These are phyloP conservation scores for Lasius fuliginosus DNA, from an alignment of 2,888 invertebrate species.

Conservation along the genomic window DNA sequence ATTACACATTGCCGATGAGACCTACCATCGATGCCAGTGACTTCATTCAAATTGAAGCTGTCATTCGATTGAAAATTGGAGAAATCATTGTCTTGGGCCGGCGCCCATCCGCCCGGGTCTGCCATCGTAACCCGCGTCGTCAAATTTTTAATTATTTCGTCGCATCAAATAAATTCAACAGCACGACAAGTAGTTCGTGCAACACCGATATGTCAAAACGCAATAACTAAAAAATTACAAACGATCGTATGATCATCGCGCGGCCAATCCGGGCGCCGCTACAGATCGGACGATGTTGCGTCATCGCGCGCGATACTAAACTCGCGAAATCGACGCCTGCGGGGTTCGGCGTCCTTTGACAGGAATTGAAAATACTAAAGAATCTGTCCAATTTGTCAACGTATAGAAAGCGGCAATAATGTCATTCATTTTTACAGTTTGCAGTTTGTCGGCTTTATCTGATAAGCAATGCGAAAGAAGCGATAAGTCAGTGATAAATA, in stretches of 20 bases:
- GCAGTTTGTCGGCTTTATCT: not conserved
- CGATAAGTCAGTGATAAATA: not conserved
- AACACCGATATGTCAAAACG: constrained; percentile 76
- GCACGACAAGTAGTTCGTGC: constrained; percentile 25
- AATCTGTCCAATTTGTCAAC: not conserved
- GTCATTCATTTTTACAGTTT: not conserved
- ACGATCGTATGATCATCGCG: constrained; percentile 79
- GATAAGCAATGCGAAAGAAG: not conserved
- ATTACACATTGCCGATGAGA: constrained; percentile 57
- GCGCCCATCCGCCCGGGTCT: constrained; percentile 82
- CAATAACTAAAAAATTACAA: constrained; percentile 79
- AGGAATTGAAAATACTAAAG: not conserved
- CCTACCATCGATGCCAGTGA: constrained; percentile 91
- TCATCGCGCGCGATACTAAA: constrained; percentile 80
- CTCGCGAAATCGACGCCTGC: not conserved
- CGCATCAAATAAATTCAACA: constrained; percentile 53
- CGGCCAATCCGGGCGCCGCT: constrained; percentile 88
- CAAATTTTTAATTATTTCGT: constrained; percentile 69
- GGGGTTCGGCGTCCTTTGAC: not conserved
- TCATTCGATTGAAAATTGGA: constrained; percentile 87
- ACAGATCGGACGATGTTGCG: constrained; percentile 89
- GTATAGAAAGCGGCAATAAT: not conserved
- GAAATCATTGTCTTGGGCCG: constrained; percentile 83
- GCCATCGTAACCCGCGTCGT: constrained; percentile 79
- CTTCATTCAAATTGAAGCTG: constrained; percentile 90